These are phyloP conservation scores for Oryzias dopingdopingensis DNA, from an alignment of 2,797 vertebrate species.

Conservation along the genomic window DNA sequence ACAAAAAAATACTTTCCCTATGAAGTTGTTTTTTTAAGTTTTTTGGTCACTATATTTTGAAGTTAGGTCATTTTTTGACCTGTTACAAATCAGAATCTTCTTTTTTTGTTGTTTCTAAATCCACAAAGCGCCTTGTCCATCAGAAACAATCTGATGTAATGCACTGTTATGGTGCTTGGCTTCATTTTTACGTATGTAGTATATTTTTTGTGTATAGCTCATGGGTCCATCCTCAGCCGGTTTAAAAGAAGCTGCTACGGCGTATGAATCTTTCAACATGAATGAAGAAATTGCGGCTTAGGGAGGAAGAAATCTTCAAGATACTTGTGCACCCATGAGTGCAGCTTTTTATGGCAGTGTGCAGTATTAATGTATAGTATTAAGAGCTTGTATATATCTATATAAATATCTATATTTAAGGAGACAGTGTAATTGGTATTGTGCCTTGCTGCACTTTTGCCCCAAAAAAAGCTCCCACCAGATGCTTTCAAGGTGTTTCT, in stretches of 20 bases:
- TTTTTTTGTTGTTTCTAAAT: not conserved
- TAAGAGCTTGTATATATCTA: too few species aligned
- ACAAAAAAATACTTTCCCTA: too few species aligned
- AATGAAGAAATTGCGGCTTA: constrained; percentile 51
- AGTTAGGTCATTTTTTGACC: too few species aligned
- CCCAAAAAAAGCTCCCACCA: constrained; percentile 64
- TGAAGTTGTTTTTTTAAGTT: too few species aligned
- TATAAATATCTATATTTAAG: not conserved
- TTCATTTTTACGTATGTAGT: not conserved
- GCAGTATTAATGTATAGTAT: constrained; percentile 4
- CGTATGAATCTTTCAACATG: constrained; percentile 58
- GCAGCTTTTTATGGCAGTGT: constrained; percentile 20
- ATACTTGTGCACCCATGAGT: constrained; percentile 8
- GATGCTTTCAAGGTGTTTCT: constrained; percentile 82
- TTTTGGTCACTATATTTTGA: too few species aligned
- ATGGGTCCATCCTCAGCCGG: constrained; percentile 18
- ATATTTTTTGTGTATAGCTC: not conserved
- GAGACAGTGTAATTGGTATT: constrained; percentile 53
- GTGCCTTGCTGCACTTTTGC: constrained; percentile 52
- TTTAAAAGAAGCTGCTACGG: constrained; percentile 47
- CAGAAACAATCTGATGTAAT: not conserved
- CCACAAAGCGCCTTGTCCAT: not conserved
- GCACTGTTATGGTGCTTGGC: not conserved
- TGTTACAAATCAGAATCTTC: not conserved
- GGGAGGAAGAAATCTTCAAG: constrained; percentile 45